Evolutionary conservation across 2,888 invertebrate species (phyloP), one percentile per base, ranked within the genome.

Genomic region (Yponomeuta sedellus): DNA sequence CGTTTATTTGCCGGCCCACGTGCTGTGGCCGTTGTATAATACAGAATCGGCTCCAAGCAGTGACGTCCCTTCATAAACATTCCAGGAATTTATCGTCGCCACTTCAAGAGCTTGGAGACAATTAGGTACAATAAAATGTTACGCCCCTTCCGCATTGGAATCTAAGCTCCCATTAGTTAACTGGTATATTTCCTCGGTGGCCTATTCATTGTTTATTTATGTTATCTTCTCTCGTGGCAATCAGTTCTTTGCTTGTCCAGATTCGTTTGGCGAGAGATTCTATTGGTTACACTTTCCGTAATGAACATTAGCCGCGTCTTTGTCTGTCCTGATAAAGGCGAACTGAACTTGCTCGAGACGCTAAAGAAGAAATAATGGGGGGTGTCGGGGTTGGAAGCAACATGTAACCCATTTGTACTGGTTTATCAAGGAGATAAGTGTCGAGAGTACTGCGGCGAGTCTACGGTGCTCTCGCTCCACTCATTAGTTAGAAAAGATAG

Each of bases 371-470:
- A 82, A 83, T 82, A 82, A 77, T 76, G 77, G 77, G 77, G 52
- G 12, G 75, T 75, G 77, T 78, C 79, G 76, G 81, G 82, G 82
- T 83, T 83, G 79, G 80, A 79, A 81, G 78, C 77, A 81, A 78
- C 78, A 79, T 85, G 83, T 85, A 80, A 81, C 80, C 83, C 82
- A 88, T 89, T 88, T 88, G 88, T 88, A 85, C 81, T 85, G 82
- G 82, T 89, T 89, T 89, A 88, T 88, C 86, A 78, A 77, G 74
- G 73, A 86, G 86, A 88, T 87, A 88, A 86, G 83, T 81, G 80
- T 78, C 76, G 76, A 76, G 74, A 75, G 82, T 79, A 82, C 81
- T 77, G 77, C 78, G 77, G 75, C 79, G 68, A 68, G 77, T 77
- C 77, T 73, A 77, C 76, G 73, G 72, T 80, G 77, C 76, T 77